Conservation (phyloP, 2,797 vertebrate species). For the Carapus acus region DNA sequence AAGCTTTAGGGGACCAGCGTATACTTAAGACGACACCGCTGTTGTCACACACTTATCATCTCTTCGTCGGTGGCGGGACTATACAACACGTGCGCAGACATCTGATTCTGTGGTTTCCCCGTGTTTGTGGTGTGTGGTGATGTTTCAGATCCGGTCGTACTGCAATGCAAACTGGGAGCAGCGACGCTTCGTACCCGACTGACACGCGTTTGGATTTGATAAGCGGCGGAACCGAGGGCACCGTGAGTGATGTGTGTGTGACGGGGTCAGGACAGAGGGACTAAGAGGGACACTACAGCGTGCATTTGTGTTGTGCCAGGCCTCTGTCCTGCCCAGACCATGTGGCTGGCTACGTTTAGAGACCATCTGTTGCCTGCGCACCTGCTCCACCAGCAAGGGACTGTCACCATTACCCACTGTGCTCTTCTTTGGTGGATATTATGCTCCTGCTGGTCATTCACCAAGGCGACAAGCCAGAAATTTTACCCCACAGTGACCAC, state of each 20-base stretch:
- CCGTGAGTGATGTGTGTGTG: constrained; percentile 63
- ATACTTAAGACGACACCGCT: neutral
- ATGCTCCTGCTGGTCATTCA: constrained; percentile 69
- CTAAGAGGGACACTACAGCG: constrained; percentile 59
- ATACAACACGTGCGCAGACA: neutral
- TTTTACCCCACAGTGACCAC: constrained; percentile 85
- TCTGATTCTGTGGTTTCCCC: constrained; percentile 3
- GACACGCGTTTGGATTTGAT: constrained; percentile 50
- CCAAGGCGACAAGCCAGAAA: constrained; percentile 70
- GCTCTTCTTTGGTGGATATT: constrained; percentile 74
- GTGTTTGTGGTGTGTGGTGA: constrained; percentile 16
- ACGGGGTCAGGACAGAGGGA: constrained; percentile 44
- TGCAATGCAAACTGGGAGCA: constrained; percentile 58
- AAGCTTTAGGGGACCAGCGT: constrained; percentile 1
- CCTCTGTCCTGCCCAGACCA: constrained; percentile 61
- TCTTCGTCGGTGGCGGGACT: neutral
- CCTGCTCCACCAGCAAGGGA: constrained; percentile 64
- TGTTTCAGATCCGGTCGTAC: constrained; percentile 49
- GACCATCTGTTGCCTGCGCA: constrained; percentile 69
- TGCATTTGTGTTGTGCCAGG: constrained; percentile 56
- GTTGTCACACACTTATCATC: neutral
- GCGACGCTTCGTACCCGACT: constrained; percentile 37
- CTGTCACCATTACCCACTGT: constrained; percentile 67
- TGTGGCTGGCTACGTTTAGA: constrained; percentile 68
- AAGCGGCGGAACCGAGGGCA: constrained; percentile 38